Conservation (phyloP, 2,113 vertebrate species). For the Atlantisia rogersi region DNA sequence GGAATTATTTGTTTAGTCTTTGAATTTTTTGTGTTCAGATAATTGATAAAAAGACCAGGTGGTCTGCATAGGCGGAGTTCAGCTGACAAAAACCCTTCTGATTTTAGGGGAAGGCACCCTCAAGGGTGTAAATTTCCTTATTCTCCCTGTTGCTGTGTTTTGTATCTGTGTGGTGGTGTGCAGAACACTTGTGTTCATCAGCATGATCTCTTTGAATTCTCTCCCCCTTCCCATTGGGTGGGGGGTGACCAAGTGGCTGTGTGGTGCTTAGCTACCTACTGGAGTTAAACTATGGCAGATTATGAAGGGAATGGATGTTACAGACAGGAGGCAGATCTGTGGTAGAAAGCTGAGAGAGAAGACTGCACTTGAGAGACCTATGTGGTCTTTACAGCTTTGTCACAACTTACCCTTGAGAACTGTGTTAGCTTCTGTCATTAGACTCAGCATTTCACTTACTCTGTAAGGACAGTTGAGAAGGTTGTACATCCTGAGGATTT, state of each 20-base stretch:
- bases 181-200: neutral
- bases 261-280: neutral
- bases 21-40: neutral
- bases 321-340: neutral
- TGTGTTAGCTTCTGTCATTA: neutral
- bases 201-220: neutral
- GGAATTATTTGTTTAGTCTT: neutral
- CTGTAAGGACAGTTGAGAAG: neutral
- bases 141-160: neutral
- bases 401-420: neutral
- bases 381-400: neutral
- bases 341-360: neutral
- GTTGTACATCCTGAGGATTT: neutral
- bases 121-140: neutral
- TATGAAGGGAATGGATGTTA: neutral
- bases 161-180: neutral
- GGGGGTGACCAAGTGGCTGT: neutral
- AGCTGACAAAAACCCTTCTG: neutral
- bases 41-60: neutral
- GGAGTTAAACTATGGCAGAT: neutral
- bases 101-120: neutral
- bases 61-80: neutral
- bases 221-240: neutral
- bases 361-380: neutral
- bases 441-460: neutral